These are phyloP conservation scores for Albula glossodonta DNA, from an alignment of 2,113 vertebrate species.

Conservation along the genomic window DNA sequence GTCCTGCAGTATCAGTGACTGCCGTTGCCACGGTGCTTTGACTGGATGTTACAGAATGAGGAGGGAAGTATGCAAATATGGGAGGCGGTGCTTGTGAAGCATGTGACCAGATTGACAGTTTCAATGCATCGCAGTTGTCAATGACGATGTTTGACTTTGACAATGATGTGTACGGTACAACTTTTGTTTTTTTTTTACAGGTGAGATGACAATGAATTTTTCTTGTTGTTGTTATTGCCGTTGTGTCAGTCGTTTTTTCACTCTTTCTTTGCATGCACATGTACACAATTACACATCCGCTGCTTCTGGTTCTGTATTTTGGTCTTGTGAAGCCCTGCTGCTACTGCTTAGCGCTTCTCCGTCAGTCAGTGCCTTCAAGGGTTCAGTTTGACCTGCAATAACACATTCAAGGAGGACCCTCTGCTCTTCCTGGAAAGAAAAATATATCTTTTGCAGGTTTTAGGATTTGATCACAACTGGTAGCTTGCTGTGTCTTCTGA, in stretches of 20 bases:
- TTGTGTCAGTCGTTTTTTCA: neutral
- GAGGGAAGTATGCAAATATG: constrained; percentile 17
- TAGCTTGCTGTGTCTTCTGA: neutral
- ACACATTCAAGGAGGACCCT: neutral
- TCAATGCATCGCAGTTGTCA: neutral
- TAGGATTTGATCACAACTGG: neutral
- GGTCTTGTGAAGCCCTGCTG: neutral
- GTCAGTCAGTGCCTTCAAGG: constrained; percentile 15
- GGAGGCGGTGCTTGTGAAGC: neutral
- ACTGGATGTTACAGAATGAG: constrained; percentile 31
- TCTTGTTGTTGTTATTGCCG: neutral
- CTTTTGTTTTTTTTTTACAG: neutral
- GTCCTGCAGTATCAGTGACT: constrained; percentile 13
- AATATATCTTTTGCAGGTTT: neutral
- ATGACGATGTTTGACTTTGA: neutral
- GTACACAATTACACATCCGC: neutral
- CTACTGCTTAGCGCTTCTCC: no score
- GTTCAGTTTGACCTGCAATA: neutral
- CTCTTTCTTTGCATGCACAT: neutral
- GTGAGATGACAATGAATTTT: neutral
- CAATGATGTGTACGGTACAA: neutral
- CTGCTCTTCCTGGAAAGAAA: neutral
- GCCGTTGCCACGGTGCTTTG: constrained; percentile 14
- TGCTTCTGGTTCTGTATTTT: neutral
- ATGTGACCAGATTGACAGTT: neutral